Evolutionary conservation across 2,113 vertebrate species (phyloP).

Genomic region (Takifugu bimaculatus): DNA sequence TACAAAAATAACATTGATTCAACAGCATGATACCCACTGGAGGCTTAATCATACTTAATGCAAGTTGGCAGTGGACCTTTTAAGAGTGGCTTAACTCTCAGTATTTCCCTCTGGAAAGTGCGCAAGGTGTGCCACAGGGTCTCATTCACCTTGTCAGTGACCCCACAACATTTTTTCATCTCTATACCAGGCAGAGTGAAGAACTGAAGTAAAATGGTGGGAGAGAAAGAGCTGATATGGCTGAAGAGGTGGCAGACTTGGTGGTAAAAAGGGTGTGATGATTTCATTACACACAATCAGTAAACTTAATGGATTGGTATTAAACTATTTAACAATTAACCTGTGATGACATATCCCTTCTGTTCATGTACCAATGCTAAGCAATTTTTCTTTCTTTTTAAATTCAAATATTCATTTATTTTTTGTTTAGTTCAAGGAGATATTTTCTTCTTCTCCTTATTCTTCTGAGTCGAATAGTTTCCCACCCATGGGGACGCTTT

Average conservation of each 20-base stretch:
- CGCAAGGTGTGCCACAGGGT: constrained; percentile 19
- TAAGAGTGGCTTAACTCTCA: constrained; percentile 41
- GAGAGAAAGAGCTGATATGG: constrained; percentile 33
- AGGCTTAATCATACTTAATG: constrained; percentile 47
- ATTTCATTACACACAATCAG: constrained; percentile 58
- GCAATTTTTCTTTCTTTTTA: too few species aligned
- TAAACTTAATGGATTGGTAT: constrained; percentile 10
- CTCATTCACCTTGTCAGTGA: constrained; percentile 22
- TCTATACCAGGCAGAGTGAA: constrained; percentile 19
- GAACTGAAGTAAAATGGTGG: constrained; percentile 44
- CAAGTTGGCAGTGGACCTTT: constrained; percentile 54
- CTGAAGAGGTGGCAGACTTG: constrained; percentile 43
- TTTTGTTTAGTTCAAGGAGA: too few species aligned
- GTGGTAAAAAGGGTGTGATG: constrained; percentile 53
- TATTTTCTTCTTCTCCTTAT: too few species aligned
- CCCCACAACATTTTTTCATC: constrained; percentile 17
- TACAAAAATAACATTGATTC: constrained; percentile 1
- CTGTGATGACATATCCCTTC: too few species aligned
- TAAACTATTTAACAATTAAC: constrained; percentile 30
- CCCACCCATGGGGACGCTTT: constrained; percentile 27
- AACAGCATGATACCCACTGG: neutral
- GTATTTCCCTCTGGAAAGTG: constrained; percentile 38
- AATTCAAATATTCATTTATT: too few species aligned
- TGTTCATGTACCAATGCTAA: too few species aligned
- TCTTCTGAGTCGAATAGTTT: constrained; percentile 37